Evolutionary conservation across 2,113 vertebrate genomes (phyloP), one percentile per base, ranked within the genome.

Genomic region (Cheirogaleus medius): DNA sequence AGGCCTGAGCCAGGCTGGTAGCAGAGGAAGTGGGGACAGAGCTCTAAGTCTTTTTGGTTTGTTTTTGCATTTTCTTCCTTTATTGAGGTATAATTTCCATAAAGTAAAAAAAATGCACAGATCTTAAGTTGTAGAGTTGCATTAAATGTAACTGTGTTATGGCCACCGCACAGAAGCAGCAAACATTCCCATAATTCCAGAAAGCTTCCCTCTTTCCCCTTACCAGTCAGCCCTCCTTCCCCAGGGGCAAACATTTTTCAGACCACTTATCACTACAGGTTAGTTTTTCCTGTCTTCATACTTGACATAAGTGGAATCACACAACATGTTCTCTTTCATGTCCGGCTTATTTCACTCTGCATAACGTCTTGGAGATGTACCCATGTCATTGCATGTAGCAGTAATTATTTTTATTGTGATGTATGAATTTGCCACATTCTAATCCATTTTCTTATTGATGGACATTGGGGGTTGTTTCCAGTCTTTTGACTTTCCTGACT

Each of bases 1-100:
- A 81, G 39, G 52, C 49, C 34, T 6, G 0, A 39, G 29, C 58
- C 0, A 60, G 49, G 63, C 34, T 29, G 47, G 29, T 29, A 29
- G 49, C 39, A 84, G 63, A 84, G 69, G 4, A 29, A 83, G 15
- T 10, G 29, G 49, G 91, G 42, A 68, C 42, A 44, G 54, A 88
- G 25, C 14, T n/a, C 39, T 47, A 37, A 69, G 37, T 34, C 27
- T 37, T 69, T 76, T 52, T 32, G 5, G 4, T 63, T 47, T 80
- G 37, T 74, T 84, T 95, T 83, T 93, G 52, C 47, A 21, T 63
- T 93, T 83, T 76, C 44, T 66, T 66, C 44, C 29, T 93, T 84
- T 47, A 68, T 29, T 42, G 37, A 83, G 54, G 34, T 73, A 54
- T 73, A 47, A n/a, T 77, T 64, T 83, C 71, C 58, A 63, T 25